phyloP scores from a whole-genome alignment of 2,113 vertebrate species.

The Pagrus major region DNA sequence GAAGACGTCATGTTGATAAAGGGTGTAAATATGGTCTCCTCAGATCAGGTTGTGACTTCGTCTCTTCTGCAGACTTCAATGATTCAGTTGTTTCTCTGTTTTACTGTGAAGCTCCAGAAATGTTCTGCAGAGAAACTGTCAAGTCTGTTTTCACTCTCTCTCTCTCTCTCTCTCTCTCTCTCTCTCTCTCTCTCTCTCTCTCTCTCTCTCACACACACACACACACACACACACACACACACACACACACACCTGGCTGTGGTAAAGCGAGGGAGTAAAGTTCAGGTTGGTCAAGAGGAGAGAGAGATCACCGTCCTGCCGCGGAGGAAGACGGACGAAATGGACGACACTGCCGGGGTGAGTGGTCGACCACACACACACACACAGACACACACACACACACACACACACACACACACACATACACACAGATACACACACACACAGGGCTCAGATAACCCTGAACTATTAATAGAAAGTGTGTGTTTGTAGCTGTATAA shows the following conservation, averaged over 20 bases:
- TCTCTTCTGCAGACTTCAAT: too few species aligned
- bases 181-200: not conserved
- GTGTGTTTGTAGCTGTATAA: not conserved
- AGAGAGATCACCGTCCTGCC: constrained; percentile 60
- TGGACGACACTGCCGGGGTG: constrained; percentile 8
- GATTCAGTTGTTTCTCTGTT: too few species aligned
- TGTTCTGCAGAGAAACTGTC: too few species aligned
- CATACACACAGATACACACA: constrained; percentile 7
- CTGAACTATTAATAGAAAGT: constrained; percentile 17
- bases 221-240: constrained; percentile 6
- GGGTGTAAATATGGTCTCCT: too few species aligned
- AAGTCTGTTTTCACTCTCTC: too few species aligned
- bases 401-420: not conserved
- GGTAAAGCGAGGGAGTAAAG: constrained; percentile 58
- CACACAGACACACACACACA: constrained; percentile 18
- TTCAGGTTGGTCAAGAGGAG: constrained; percentile 46
- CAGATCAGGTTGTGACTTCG: too few species aligned
- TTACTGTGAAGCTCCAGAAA: too few species aligned
- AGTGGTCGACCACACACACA: constrained; percentile 6
- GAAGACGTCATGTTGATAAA: too few species aligned
- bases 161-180: too few species aligned
- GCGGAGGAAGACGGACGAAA: constrained; percentile 26
- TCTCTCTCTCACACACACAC: not conserved
- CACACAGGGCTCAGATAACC: not conserved
- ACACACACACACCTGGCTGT: constrained; percentile 9